Evolutionary conservation across 2,888 invertebrate species (phyloP), one percentile per base, ranked within the genome.

Genomic region (Diploptera punctata): DNA sequence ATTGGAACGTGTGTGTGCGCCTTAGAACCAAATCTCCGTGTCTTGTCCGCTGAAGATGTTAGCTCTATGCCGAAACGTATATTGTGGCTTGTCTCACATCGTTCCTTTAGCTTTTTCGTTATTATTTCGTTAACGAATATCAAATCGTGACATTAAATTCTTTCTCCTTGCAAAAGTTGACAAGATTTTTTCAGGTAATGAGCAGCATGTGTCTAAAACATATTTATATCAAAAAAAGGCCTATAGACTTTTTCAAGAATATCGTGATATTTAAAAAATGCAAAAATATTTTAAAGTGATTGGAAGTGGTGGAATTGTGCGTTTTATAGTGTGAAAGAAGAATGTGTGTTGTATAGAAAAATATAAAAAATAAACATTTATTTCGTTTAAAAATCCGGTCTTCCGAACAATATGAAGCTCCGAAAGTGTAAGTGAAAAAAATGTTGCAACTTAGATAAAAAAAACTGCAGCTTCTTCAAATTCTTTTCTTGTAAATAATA

Each of bases 241-340:
- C 65, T 65, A 65, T 65, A 47, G 65, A 65, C 65, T 26, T 65
- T 65, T 65, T 24, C 19, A 10, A 60, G 24, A 29, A 26, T 47
- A 18, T n/a, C 65, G 29, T 65, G 65, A 47, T 65, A 47, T 65
- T 18, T 44, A 24, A 65, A 47, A 47, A 7, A 24, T 26, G 18
- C 47, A 65, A n/a, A 49, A 54, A 16, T 65, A 65, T 65, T 65
- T 65, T 47, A 65, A 43, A 65, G 29, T 65, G 26, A 18, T 47
- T 65, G 19, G 26, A 65, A 65, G 47, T 47, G 43, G 18, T 57
- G 26, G 47, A 44, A 47, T n/a, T 65, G 65, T 24, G 65, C 47
- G 65, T 65, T 65, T 65, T 65, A 65, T 65, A 65, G 65, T 65
- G 47, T 44, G 44, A 26, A 24, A 7, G 44, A 65, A 44, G 29